Base-by-base conservation (phyloP, 2,888 invertebrate species). In the Dastarcus helophoroides region DNA sequence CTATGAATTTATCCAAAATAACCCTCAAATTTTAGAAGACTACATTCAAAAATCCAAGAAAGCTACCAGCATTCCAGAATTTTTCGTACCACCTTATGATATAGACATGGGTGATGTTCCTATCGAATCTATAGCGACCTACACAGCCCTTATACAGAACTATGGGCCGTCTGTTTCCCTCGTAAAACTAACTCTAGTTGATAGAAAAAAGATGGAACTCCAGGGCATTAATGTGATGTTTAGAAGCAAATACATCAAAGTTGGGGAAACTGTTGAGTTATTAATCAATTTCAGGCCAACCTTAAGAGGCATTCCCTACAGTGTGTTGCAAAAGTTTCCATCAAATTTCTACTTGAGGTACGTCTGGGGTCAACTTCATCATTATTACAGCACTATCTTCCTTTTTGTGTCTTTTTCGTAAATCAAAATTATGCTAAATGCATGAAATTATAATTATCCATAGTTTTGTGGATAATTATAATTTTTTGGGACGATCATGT, bases 61-160 rank as follows among this genome's bases (percentile, higher is more conserved):
- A 31, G 36, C 54, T 24, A 56, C 56, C 26, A 54, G 65, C 3
- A 68, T 73, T 33, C 63, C 68, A 14, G 62, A 66, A 31, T 68
- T 71, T 42, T 36, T 44, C 2, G 62, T 68, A 2, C 60, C 63
- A 5, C 59, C 69, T 2, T 76, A 74, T 42, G 42, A 66, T 4
- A 56, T 74, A 43, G 71, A 75, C 46, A 68, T 68, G 41, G 71
- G 71, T 10, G 67, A 67, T 23, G 67, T 74, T 1, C 61, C 70
- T 13, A 62, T 68, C 12, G 58, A 57, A 9, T 47, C 55, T 30
- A 48, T 64, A 51, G 25, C 62, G 64, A 4, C 65, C 40, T 64
- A 65, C 36, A 58, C 60, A 8, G 52, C 65, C 3, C 60, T 63
- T 27, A 48, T 73, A 19, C 54, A 64, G 22, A 75, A 75, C 50